Base-by-base conservation (phyloP, 2,797 vertebrate species). In the Chelmon rostratus region DNA sequence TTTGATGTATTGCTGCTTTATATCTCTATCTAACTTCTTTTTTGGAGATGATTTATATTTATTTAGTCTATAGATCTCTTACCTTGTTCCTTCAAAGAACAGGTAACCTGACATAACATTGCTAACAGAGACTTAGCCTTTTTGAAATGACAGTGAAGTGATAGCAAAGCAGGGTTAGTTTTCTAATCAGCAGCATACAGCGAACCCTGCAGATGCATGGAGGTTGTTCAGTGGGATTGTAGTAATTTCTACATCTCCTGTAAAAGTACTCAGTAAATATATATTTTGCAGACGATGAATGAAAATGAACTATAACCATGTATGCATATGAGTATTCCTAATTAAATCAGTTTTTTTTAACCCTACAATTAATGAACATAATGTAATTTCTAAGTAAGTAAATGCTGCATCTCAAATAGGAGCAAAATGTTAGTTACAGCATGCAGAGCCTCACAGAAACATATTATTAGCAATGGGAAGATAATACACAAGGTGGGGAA, bases 391-490 rank as follows among this genome's bases (percentile, higher is more conserved):
- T 0, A 31, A 31, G 28, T 1, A 25, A 68, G 21, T 35, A 35
- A 58, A 53, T n/a, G 6, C 35, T 52, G 5, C 8, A 68, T 47
- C 42, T 65, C 11, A 40, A 33, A 46, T 47, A 23, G 49, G 11
- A 38, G 38, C 42, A 75, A 3, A 21, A 28, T 28, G 18, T 80
- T 69, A 8, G 25, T 76, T 64, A 46, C 11, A 5, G 49, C 63
- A 25, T 8, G 35, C 44, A 31, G 72, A 65, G 57, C 21, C 50
- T 69, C 46, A 52, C 46, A 33, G 62, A 37, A 23, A n/a, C 19
- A 61, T 46, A 38, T 74, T 79, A 70, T 38, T 37, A 75, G 33
- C 18, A 49, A 63, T 9, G 23, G 50, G n/a, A 58, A 25, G 16
- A 38, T 31, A 28, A 71, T 58, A 42, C 28, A 46, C n/a, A 33